Conservation (phyloP, 2,113 vertebrate genomes). For the Vulpes lagopus region DNA sequence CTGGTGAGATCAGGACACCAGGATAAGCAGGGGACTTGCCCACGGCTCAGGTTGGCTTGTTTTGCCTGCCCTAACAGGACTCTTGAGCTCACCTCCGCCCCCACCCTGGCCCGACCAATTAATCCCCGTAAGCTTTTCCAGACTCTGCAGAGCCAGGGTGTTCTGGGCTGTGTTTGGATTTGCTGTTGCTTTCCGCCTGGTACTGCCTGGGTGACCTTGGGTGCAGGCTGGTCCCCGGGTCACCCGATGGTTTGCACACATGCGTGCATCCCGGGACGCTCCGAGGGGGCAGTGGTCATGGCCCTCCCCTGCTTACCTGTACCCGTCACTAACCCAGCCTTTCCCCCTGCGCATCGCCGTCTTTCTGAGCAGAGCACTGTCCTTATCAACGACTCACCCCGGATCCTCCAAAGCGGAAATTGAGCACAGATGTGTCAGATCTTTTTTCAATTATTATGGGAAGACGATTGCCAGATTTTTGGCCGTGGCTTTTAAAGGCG, state of each 20-base stretch:
- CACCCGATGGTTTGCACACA: rapidly evolving
- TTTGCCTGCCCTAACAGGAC: background rate
- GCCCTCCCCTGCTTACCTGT: rapidly evolving
- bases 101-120: rapidly evolving
- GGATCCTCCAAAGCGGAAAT: background rate
- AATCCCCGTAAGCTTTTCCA: too few species aligned
- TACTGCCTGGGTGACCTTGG: rapidly evolving
- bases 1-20: background rate
- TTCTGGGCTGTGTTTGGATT: background rate
- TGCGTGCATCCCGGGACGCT: background rate
- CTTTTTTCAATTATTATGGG: background rate
- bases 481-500: constrained; percentile 52
- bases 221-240: background rate
- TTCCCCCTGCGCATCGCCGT: background rate
- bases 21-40: background rate
- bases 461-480: background rate
- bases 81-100: rapidly evolving
- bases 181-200: background rate
- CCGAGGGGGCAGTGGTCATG: rapidly evolving
- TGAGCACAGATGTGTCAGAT: background rate
- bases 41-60: rapidly evolving
- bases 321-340: rapidly evolving
- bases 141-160: rapidly evolving
- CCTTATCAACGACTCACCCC: background rate
- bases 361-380: background rate